These are phyloP conservation scores for Stomorhina lunata DNA, from an alignment of 2,888 invertebrate species.

Conservation along the genomic window DNA sequence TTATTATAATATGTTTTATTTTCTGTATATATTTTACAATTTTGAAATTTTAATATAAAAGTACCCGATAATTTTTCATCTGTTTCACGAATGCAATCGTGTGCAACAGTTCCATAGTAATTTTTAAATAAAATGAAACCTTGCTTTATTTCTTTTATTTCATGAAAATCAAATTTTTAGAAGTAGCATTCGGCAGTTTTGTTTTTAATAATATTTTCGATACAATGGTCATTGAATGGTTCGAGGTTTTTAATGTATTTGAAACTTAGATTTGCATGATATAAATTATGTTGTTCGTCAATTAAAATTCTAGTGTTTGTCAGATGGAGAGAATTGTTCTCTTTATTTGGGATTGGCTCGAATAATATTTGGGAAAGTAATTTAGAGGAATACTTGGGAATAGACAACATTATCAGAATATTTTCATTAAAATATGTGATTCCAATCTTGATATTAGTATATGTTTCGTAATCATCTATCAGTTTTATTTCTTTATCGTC, in stretches of 20 bases:
- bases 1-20: constrained; percentile 29
- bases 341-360: constrained; percentile 2
- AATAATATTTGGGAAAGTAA: not conserved
- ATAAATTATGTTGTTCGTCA: not conserved
- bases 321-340: not conserved
- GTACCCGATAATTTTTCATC: constrained; percentile 12
- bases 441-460: constrained; percentile 12
- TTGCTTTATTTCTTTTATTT: constrained; percentile 9
- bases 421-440: not conserved
- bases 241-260: not conserved
- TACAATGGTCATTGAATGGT: constrained; percentile 1
- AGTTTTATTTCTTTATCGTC: constrained; percentile 3
- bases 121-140: constrained; percentile 26
- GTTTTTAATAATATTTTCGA: not conserved
- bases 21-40: constrained; percentile 19
- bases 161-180: not conserved
- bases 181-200: constrained; percentile 17
- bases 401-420: constrained; percentile 34
- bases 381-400: constrained; percentile 23
- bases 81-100: not conserved
- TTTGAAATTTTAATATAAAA: constrained; percentile 36
- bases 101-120: not conserved
- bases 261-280: not conserved
- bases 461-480: not conserved
- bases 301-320: constrained; percentile 6